Percentiles rank a stretch among this genome's conserved stretches.
Evolutionary conservation across 2,888 invertebrate genomes (phyloP).

Genomic region (Apamea crenata): DNA sequence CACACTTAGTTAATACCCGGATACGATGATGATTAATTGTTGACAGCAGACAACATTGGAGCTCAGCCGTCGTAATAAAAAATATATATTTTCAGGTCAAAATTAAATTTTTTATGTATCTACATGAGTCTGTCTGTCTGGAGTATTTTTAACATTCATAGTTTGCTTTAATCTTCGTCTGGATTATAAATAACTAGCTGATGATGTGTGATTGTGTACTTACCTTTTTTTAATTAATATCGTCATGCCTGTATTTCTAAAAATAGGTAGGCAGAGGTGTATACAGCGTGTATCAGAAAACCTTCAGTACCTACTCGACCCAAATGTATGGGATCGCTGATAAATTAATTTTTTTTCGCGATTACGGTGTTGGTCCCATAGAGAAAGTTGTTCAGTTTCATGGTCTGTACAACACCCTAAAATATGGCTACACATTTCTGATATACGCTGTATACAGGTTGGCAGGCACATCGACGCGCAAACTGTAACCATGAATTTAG

Average conservation of each 20-base stretch:
- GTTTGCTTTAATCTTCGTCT: constrained; percentile 30
- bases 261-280: background rate
- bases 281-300: background rate
- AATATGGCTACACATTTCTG: background rate
- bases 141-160: constrained; percentile 36
- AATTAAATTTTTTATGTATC: constrained; percentile 21
- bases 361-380: background rate
- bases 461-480: no score
- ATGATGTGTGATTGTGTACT: background rate
- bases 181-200: constrained; percentile 1
- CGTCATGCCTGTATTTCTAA: background rate
- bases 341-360: background rate
- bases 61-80: constrained; percentile 15
- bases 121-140: constrained; percentile 40
- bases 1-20: background rate
- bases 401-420: background rate
- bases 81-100: constrained; percentile 27
- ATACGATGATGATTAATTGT: constrained; percentile 33
- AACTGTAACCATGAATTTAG: no score
- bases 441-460: no score
- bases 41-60: constrained; percentile 30
- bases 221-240: background rate
- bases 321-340: background rate
- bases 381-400: background rate
- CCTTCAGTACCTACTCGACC: background rate